Evolutionary conservation across 1,140 invertebrate genomes (phyloP), one percentile per base, ranked within the genome.

Genomic region (Pseudomyrmex dendroicus): DNA sequence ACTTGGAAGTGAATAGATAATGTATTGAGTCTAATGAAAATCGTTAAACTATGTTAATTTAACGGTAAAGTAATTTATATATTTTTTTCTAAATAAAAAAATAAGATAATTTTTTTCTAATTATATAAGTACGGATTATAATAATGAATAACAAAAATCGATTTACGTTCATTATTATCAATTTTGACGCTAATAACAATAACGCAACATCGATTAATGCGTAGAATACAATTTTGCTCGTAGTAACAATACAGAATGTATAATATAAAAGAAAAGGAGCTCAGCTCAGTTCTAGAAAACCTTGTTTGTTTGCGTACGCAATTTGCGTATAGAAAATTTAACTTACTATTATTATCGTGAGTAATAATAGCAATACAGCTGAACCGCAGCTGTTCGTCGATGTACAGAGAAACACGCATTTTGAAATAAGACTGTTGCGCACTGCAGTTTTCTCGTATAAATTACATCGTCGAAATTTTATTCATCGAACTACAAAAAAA

Each of bases 281-380:
- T 70, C 46, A 78, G 35, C 52, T 64, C 20, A 61, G 54, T 80
- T 80, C 76, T 80, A 72, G 76, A 80, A 78, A 78, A 72, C 66
- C 76, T 72, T 72, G 76, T 72, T 80, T 80, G 66, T 70, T 70
- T 80, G 66, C 56, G 54, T 64, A 59, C 46, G 64, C 54, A 70
- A 80, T 70, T 80, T 80, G 54, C 54, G 66, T 80, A 80, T 72
- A 56, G 44, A 80, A 46, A 72, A n/a, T 72, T 70, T 72, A 72
- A 46, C 56, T 54, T 72, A 70, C 46, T 80, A 80, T 80, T 72
- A 80, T 80, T 80, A 80, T 80, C 76, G 10, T 50, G 76, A 72
- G 66, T 80, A 80, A 80, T 80, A 80, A 80, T 80, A 80, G 76
- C 52, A 57, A 78, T 78, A 78, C 64, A 78, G 76, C 64, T 76